Conservation (phyloP, 1,140 invertebrate species). For the Drosophila pachea region DNA sequence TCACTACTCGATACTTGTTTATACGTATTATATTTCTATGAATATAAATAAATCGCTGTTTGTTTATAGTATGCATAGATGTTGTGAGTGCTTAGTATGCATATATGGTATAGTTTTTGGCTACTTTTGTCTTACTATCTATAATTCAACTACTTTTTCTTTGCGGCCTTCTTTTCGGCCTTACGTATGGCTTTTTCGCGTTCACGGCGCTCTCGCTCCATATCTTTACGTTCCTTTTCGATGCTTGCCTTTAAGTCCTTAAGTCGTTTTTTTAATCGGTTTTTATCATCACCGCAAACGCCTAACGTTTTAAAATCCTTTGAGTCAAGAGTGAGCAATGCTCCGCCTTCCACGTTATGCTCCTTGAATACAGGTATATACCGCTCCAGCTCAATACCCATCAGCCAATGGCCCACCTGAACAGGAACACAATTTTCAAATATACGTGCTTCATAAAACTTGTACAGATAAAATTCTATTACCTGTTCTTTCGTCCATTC, state of each 20-base stretch:
- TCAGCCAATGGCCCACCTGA: conserved; percentile 93
- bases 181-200: conserved; percentile 87
- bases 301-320: conserved; percentile 93
- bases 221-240: conserved; percentile 88
- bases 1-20: conserved; percentile 32
- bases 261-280: conserved; percentile 90
- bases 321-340: conserved; percentile 90
- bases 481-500: conserved; percentile 95
- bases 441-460: neutral
- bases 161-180: conserved; percentile 87
- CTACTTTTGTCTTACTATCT: conserved; percentile 69
- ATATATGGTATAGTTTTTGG: conserved; percentile 73
- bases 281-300: conserved; percentile 88
- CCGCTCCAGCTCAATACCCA: conserved; percentile 88
- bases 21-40: conserved; percentile 44
- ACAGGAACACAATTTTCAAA: neutral
- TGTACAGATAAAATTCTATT: conserved; percentile 48
- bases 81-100: conserved; percentile 48
- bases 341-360: conserved; percentile 89
- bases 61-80: conserved; percentile 18
- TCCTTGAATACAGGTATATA: conserved; percentile 91
- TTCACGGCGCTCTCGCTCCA: conserved; percentile 87
- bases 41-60: conserved; percentile 35
- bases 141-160: conserved; percentile 82
- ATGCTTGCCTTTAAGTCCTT: conserved; percentile 90